These are phyloP conservation scores for Drosophila paulistorum DNA, from an alignment of 1,140 invertebrate species.

Conservation along the genomic window DNA sequence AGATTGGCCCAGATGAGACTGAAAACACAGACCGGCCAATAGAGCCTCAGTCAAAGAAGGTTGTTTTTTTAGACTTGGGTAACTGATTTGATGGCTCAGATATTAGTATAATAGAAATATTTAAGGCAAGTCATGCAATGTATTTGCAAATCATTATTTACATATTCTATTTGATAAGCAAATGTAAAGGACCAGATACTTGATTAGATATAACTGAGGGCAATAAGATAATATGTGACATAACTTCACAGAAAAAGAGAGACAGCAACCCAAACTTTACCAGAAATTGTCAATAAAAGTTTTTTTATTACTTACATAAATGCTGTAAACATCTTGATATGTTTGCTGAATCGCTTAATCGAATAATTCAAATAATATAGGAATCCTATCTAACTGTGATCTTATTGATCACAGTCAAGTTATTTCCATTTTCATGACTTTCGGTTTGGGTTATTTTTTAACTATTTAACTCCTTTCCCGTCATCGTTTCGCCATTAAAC, in stretches of 20 bases:
- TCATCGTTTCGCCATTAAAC: background rate
- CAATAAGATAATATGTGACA: background rate
- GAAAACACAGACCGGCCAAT: slow-evolving; percentile 15
- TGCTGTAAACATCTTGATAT: background rate
- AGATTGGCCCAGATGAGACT: slow-evolving; percentile 31
- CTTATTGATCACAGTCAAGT: no score
- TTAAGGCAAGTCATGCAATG: slow-evolving; percentile 55
- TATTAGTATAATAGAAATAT: slow-evolving; percentile 49
- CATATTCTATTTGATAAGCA: slow-evolving; percentile 39
- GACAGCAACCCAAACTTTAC: background rate
- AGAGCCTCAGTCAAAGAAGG: background rate
- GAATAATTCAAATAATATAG: background rate
- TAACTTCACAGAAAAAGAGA: background rate
- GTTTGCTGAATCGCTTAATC: background rate
- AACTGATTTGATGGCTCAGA: slow-evolving; percentile 46
- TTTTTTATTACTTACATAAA: background rate
- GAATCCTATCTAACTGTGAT: background rate
- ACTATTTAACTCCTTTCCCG: no score
- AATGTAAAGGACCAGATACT: slow-evolving; percentile 7
- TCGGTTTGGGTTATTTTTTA: no score
- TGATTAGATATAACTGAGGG: slow-evolving; percentile 16
- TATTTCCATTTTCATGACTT: no score
- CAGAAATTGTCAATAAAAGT: background rate
- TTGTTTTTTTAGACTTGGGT: slow-evolving; percentile 11
- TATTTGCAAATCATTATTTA: slow-evolving; percentile 64